Evolutionary conservation across 2,113 vertebrate species (phyloP).

Genomic region (Sorex fumeus): DNA sequence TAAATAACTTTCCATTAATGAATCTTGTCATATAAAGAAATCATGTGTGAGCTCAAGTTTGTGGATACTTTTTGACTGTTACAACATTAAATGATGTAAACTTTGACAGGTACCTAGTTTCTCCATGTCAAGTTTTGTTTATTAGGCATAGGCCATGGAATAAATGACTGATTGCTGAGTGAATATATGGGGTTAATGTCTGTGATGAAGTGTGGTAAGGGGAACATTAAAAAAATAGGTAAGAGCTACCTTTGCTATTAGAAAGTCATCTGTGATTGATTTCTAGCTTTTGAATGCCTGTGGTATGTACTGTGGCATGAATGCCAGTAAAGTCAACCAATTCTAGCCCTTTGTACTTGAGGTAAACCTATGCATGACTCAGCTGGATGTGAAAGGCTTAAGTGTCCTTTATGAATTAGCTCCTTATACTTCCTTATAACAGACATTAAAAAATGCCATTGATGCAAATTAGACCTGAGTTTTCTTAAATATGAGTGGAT

Average conservation of each 20-base stretch:
- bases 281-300: slow-evolving; percentile 48
- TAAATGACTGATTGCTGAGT: no score
- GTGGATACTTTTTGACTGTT: no score
- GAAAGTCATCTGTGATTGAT: slow-evolving; percentile 49
- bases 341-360: not conserved
- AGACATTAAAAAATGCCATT: not conserved
- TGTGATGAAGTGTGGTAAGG: no score
- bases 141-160: no score
- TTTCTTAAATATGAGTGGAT: not conserved
- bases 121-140: no score
- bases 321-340: slow-evolving; percentile 1
- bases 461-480: not conserved
- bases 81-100: no score
- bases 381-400: not conserved
- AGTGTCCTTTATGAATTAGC: no score
- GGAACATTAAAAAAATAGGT: not conserved
- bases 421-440: no score
- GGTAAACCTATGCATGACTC: not conserved
- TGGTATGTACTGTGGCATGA: not conserved
- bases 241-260: slow-evolving; percentile 1
- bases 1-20: not conserved
- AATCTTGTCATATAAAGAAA: not conserved
- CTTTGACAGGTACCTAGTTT: no score
- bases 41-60: no score
- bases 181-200: no score